phyloP scores from a whole-genome alignment of 2,888 invertebrate genomes.

The Luperina nickerlii region DNA sequence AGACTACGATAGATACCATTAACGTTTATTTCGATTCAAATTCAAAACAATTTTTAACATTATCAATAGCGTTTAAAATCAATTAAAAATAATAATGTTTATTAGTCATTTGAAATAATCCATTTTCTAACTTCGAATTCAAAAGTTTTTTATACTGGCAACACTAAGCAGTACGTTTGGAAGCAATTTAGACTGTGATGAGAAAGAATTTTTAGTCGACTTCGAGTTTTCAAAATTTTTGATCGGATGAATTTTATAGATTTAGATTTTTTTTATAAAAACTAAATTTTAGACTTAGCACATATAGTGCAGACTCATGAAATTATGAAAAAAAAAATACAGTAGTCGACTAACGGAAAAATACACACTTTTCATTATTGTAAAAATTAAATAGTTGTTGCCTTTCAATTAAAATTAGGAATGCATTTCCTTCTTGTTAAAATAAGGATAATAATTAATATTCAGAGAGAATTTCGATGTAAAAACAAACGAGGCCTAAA shows the following conservation, averaged over 20 bases:
- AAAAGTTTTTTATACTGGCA: slow-evolving; percentile 47
- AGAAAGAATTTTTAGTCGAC: slow-evolving; percentile 63
- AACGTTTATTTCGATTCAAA: slow-evolving; percentile 30
- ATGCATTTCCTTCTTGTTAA: slow-evolving; percentile 43
- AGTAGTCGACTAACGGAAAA: slow-evolving; percentile 21
- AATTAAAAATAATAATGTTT: slow-evolving; percentile 1
- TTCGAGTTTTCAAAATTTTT: slow-evolving; percentile 58
- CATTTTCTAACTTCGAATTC: slow-evolving; percentile 37
- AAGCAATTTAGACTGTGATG: slow-evolving; percentile 67
- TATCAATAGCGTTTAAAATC: slow-evolving; percentile 22
- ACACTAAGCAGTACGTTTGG: slow-evolving; percentile 53
- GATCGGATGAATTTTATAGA: slow-evolving; percentile 63
- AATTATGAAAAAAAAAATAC: slow-evolving; percentile 20
- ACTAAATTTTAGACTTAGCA: slow-evolving; percentile 50
- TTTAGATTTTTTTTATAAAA: slow-evolving; percentile 54
- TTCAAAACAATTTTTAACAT: slow-evolving; percentile 23
- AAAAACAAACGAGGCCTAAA: slow-evolving; percentile 31
- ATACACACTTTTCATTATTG: slow-evolving; percentile 17
- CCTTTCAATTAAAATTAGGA: slow-evolving; percentile 46
- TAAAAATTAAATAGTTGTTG: slow-evolving; percentile 41
- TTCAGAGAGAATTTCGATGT: slow-evolving; percentile 47
- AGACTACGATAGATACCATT: slow-evolving; percentile 37
- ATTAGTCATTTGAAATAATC: slow-evolving; percentile 37
- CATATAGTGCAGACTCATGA: slow-evolving; percentile 32
- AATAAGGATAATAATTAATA: slow-evolving; percentile 36